Conservation (phyloP, 2,797 vertebrate species). For the Gorsachius magnificus region DNA sequence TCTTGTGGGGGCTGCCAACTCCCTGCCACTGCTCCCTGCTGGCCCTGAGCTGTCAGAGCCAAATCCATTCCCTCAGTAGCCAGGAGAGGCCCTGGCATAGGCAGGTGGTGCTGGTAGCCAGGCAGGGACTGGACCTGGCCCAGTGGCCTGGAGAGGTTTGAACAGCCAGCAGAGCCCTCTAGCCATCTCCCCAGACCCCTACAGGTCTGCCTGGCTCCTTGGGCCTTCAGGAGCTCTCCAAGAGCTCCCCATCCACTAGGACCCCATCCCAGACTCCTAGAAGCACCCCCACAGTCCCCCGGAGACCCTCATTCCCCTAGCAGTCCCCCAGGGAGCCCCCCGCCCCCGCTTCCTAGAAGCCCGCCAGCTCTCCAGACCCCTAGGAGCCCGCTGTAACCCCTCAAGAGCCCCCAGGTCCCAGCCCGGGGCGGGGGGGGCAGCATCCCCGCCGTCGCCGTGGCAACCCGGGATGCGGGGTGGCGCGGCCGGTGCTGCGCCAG, state of each 20-base stretch:
- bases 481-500: rapidly evolving
- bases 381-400: too few species aligned
- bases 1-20: neutral
- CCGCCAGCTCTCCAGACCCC: neutral
- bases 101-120: neutral
- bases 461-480: neutral
- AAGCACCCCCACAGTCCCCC: neutral
- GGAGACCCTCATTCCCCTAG: neutral
- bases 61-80: neutral
- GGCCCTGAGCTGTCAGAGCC: neutral
- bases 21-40: neutral
- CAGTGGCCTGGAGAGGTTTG: neutral
- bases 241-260: neutral
- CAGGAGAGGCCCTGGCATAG: neutral
- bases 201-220: neutral
- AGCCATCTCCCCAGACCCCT: neutral
- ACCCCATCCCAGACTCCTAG: neutral
- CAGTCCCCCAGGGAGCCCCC: neutral
- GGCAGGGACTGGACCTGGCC: neutral
- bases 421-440: neutral
- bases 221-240: neutral
- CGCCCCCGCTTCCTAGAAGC: neutral
- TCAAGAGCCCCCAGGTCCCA: neutral
- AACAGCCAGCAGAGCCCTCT: neutral
- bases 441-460: neutral